phyloP scores from a whole-genome alignment of 2,113 vertebrate species.

The Loxodonta africana region DNA sequence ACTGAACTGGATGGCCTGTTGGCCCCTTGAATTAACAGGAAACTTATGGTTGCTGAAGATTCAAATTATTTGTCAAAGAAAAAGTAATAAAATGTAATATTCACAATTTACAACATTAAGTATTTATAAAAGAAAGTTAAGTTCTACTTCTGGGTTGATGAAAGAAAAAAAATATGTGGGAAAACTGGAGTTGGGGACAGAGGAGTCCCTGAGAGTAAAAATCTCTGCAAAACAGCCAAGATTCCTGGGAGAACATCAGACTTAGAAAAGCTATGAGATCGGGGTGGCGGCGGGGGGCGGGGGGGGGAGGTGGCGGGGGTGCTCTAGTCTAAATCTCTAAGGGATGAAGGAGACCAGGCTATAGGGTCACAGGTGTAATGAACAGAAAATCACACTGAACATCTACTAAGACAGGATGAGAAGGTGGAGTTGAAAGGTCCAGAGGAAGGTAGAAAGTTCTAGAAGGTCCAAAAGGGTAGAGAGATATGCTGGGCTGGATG shows the following conservation, averaged over 20 bases:
- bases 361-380: not conserved
- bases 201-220: not conserved
- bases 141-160: not conserved
- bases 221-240: not conserved
- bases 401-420: not conserved
- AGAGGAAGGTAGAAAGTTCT: not conserved
- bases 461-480: not conserved
- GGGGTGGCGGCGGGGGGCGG: too few relatives aligned
- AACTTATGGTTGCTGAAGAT: not conserved
- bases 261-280: not conserved
- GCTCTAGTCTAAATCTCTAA: not conserved
- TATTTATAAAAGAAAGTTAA: not conserved
- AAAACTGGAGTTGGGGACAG: not conserved
- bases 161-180: not conserved
- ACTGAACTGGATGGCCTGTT: not conserved
- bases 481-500: accelerated
- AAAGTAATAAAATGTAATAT: not conserved
- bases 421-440: not conserved
- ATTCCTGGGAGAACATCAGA: not conserved
- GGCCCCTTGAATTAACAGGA: not conserved
- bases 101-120: conserved; percentile 30
- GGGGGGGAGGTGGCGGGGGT: not conserved
- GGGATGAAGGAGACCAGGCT: not conserved
- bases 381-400: not conserved
- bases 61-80: not conserved